Base-by-base conservation (phyloP, 2,113 vertebrate species). In the Cololabis saira region DNA sequence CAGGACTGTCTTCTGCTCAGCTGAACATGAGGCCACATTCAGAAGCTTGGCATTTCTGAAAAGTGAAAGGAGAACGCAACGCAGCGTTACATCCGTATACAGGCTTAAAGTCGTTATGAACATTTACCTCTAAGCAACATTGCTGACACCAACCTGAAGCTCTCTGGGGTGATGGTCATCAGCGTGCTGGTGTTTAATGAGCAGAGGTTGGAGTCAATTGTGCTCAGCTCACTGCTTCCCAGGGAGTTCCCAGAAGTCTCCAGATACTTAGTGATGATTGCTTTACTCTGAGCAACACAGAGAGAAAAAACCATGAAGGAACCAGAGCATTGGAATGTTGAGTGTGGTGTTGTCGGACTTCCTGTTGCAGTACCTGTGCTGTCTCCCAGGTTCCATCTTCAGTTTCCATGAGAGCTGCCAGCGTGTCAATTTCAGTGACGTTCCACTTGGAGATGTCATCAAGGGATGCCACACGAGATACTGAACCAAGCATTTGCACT, bases 171-270 rank as follows among this genome's bases (percentile, higher is more conserved):
- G 45, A 87, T 82, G 48, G 16, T 82, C 33, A 17, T 52, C 27
- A 87, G 51, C 5, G 60, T 66, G 27, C 67, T 73, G 0, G 5
- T 6, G 0, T 75, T 74, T 27, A 98, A 78, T 17, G 81, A 66
- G 61, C 95, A 97, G 11, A 95, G 0, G 16, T 93, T 91, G 1
- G 33, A 16, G 0, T 43, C 54, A 0, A 95, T 86, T 1, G 33
- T 47, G 0, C 75, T 54, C 73, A 96, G 78, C 2, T 90, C 87
- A 0, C 60, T 43, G 65, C 59, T 59, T 2, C 90, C 87, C 66
- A 96, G 52, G 6, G 61, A 17, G 2, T 90, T 83, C 1, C 85
- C 79, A 5, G 78, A 54, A 11, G 74, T 82, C 10, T 0, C 70
- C 40, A 90, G 1, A 0, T 94, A 96, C 30, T 56, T 74, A 5